Conservation (phyloP, 2,113 vertebrate species). For the Monarcha castaneiventris region DNA sequence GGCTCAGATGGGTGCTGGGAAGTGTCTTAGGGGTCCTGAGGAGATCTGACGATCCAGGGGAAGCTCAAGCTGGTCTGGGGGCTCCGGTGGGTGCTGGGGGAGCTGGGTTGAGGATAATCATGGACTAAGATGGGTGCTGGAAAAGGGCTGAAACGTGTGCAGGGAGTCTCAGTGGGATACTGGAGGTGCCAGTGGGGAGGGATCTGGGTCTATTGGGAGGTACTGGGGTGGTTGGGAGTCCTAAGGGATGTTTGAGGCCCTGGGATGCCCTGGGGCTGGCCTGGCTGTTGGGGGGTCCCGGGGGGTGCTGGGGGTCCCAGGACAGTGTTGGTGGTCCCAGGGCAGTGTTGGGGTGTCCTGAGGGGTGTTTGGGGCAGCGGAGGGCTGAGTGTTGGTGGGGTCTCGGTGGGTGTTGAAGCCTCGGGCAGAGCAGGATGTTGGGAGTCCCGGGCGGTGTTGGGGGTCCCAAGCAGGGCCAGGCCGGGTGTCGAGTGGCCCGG, state of each 20-base stretch:
- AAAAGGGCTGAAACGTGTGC: not conserved
- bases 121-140: not conserved
- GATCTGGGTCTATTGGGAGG: fast-evolving
- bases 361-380: not conserved
- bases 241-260: not conserved
- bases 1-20: not conserved
- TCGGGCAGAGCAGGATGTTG: not conserved
- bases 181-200: not conserved
- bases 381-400: not conserved
- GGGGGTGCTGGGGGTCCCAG: too few relatives aligned
- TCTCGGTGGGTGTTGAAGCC: too few relatives aligned
- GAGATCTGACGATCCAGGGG: not conserved
- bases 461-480: not conserved
- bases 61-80: not conserved
- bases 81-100: not conserved
- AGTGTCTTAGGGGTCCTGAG: not conserved
- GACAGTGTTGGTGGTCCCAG: not conserved
- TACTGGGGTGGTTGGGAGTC: fast-evolving
- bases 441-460: too few relatives aligned
- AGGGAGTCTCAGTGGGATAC: not conserved
- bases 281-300: not conserved
- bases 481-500: too few relatives aligned
- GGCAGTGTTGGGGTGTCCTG: not conserved
- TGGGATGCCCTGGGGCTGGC: fast-evolving
- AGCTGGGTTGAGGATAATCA: not conserved